Base-by-base conservation (phyloP, 2,797 vertebrate species). In the Pseudomugil gertrudae region DNA sequence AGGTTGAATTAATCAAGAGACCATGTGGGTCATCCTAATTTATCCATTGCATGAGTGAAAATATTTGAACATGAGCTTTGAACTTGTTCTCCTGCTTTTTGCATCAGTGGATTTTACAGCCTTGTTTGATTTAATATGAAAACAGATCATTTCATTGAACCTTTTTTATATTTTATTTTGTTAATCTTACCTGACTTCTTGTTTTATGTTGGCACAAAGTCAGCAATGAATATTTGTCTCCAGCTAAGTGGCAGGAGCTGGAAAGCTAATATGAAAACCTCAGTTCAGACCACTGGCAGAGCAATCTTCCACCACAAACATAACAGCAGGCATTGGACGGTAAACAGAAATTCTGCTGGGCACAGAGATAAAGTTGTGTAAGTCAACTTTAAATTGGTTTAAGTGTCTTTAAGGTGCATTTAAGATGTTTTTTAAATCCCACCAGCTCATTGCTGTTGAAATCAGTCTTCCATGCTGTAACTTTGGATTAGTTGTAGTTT, bases 381-480 rank as follows among this genome's bases (percentile, higher is more conserved):
- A 78, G 72, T 71, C 53, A 66, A 72, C 77, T 70, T 45, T 45
- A 45, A 9, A 45, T n/a, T n/a, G 9, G 43, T 45, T 45, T 21
- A 9, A 45, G n/a, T 6, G 40, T 43, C 40, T 43, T 19, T 43
- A 43, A 43, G 17, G 43, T 9, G 6, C n/a, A n/a, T 45, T 45
- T n/a, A n/a, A 45, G n/a, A 45, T 82, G 73, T 81, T 80, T 72
- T 64, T 48, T 69, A 6, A 30, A 65, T 59, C 26, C 3, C 43
- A 15, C 11, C 50, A 57, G 29, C 72, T 69, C 43, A 30, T 51
- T 68, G 59, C 65, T 51, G 21, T 45, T 68, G 38, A 72, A 74
- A 72, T 72, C 80, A 81, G 58, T 74, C 72, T 86, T 83, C 76
- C 79, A 63, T 73, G 74, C 58, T 68, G 59, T 74, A 82, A 74